phyloP scores from a whole-genome alignment of 2,797 vertebrate species.

The Gadopsis bispinosus region DNA sequence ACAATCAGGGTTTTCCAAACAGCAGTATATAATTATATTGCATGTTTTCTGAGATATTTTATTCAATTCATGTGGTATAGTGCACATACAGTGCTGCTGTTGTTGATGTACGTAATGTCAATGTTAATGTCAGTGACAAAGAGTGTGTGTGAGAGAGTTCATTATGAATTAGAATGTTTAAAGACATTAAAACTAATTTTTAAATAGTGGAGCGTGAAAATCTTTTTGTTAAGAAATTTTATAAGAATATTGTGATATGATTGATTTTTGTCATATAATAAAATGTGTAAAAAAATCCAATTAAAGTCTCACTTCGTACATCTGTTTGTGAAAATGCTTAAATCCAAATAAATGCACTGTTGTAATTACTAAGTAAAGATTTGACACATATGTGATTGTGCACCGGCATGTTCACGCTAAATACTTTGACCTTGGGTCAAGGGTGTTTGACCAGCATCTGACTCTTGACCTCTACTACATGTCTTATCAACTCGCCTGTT shows the following conservation, averaged over 20 bases:
- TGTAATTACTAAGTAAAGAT: slow-evolving; percentile 21
- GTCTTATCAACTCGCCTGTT: slow-evolving; percentile 93
- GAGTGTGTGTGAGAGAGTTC: slow-evolving; percentile 3
- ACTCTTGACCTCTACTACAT: slow-evolving; percentile 94
- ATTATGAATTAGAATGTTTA: slow-evolving; percentile 11
- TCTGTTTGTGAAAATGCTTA: slow-evolving; percentile 25
- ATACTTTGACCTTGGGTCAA: slow-evolving; percentile 94
- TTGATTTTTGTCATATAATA: slow-evolving; percentile 14
- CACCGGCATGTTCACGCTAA: slow-evolving; percentile 87
- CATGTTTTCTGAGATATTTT: slow-evolving; percentile 59
- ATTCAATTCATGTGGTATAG: slow-evolving; percentile 30
- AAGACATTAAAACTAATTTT: not conserved
- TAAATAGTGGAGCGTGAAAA: not conserved
- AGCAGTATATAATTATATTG: slow-evolving; percentile 69
- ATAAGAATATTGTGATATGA: slow-evolving; percentile 1
- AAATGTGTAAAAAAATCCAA: not conserved
- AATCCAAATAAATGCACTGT: slow-evolving; percentile 35
- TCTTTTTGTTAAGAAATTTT: slow-evolving; percentile 3
- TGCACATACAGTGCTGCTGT: slow-evolving; percentile 28
- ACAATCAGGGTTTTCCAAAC: slow-evolving; percentile 61
- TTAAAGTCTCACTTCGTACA: not conserved
- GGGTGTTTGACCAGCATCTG: slow-evolving; percentile 94
- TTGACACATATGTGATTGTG: slow-evolving; percentile 38
- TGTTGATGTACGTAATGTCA: slow-evolving; percentile 30
- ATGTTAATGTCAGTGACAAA: slow-evolving; percentile 20